Evolutionary conservation across 2,888 invertebrate genomes (phyloP).

Genomic region (Acleris literana): DNA sequence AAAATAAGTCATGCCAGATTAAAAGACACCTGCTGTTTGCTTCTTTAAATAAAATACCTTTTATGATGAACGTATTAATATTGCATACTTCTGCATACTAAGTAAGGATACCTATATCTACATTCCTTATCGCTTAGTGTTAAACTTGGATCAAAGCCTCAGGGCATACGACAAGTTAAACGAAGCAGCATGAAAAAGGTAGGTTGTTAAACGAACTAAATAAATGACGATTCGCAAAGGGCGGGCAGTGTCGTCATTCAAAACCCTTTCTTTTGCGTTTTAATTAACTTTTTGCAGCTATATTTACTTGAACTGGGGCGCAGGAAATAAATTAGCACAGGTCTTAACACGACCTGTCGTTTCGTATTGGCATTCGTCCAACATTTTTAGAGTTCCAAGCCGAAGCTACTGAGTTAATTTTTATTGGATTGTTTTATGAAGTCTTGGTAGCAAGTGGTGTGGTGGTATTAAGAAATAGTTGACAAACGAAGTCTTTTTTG

Average conservation of each 20-base stretch:
- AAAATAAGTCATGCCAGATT: too few relatives aligned
- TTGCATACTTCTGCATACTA: background rate
- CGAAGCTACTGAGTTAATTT: background rate
- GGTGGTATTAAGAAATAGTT: background rate
- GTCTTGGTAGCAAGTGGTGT: background rate
- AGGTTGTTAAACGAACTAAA: conserved; percentile 55
- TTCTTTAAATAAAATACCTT: too few relatives aligned
- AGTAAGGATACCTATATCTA: background rate
- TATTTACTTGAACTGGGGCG: conserved; percentile 39
- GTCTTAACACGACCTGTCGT: conserved; percentile 31
- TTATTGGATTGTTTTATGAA: conserved; percentile 17
- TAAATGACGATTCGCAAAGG: conserved; percentile 72
- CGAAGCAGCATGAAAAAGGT: conserved; percentile 67
- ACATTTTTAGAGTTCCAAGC: conserved; percentile 29
- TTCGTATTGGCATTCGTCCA: conserved; percentile 26
- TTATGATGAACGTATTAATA: too few relatives aligned
- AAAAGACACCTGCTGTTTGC: too few relatives aligned
- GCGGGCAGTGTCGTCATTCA: conserved; percentile 70
- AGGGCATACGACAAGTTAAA: conserved; percentile 48
- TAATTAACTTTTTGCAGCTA: conserved; percentile 72
- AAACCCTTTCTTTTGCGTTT: conserved; percentile 64
- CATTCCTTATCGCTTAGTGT: background rate
- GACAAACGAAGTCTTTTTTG: background rate
- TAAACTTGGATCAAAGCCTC: conserved; percentile 36
- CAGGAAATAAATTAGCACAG: conserved; percentile 36